Evolutionary conservation across 2,888 invertebrate genomes (phyloP), one percentile per base, ranked within the genome.

Genomic region (Frankliniella intonsa): DNA sequence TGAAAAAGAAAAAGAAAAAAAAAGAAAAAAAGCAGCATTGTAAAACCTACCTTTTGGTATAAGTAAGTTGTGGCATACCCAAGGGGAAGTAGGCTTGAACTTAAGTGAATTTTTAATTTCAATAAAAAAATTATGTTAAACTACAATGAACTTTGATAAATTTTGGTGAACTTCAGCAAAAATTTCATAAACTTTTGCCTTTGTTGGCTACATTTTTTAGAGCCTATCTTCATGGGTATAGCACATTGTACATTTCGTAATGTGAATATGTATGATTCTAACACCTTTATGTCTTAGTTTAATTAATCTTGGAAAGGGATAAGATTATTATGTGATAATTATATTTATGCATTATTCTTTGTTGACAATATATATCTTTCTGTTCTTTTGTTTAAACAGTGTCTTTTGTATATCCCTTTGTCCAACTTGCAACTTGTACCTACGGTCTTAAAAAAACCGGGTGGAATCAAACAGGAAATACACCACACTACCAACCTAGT

Each of bases 311-410:
- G 9, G 25, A 25, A 25, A 25, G 69, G 25, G 12, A 76, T 12
- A 76, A 76, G 22, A 25, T 76, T 22, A 76, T 25, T 22, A 76
- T 76, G 22, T 25, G 17, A 62, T 62, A 19, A 55, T 55, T 62
- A 17, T 62, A 62, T 62, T 62, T 76, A 25, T 76, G 2, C 10
- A 25, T 25, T 76, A 76, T 76, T 25, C 25, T 25, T 76, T 76
- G 69, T 76, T 76, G 69, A 76, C 22, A 76, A 76, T 76, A 76
- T 76, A 76, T 76, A 11, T 22, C 69, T 12, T 25, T 25, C 38
- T 38, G 38, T 38, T 38, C 38, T 38, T 38, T 38, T 38, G 38
- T 2, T 38, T 38, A 38, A 5, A 38, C 3, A 2, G 5, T 38
- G 2, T 38, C 38, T 38, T 38, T 38, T 38, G 38, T 38, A 38